Evolutionary conservation across 1,140 invertebrate species (phyloP), one percentile per base, ranked within the genome.

Genomic region (Drosophila sechellia): DNA sequence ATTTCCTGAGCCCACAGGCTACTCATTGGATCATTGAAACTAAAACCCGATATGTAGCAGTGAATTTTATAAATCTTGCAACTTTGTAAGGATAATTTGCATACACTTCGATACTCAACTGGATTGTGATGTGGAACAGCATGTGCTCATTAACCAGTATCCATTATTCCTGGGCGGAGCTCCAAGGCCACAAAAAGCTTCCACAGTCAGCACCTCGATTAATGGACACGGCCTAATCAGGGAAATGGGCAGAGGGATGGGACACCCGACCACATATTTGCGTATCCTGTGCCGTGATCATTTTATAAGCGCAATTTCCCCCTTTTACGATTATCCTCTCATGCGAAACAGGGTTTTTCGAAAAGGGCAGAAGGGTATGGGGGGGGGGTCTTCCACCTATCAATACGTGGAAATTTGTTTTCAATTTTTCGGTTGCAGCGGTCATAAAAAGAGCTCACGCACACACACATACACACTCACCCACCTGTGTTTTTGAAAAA

Each of bases 391-490:
- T 22, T 25, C 17, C 17, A 46, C 25, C 60, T 73, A 76, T 75
- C 74, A 78, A 86, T 81, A 87, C 61, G 78, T 79, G 78, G 78
- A 87, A 90, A 89, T 89, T 89, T 84, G 79, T 84, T 89, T 89
- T 90, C 79, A 89, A 90, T 89, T 89, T 90, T 89, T 65, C 53
- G 77, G 64, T 77, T 70, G 79, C 84, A 87, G 71, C 75, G 73
- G 72, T 80, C 84, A 77, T 89, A 84, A 89, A 89, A 84, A 80
- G 60, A 42, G 54, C 59, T 46, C 56, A 60, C 79, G 42, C 63
- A 10, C 31, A 31, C 6, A 31, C 27, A 31, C 27, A 27, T 5
- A 77, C 66, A 65, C 54, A 42, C 42, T 48, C 59, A 31, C 34
- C 49, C 56, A 58, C 59, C 43, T 81, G 71, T 71, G 45, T 20